Evolutionary conservation across 2,797 vertebrate genomes (phyloP).

Genomic region (Cyprinodon diabolis): DNA sequence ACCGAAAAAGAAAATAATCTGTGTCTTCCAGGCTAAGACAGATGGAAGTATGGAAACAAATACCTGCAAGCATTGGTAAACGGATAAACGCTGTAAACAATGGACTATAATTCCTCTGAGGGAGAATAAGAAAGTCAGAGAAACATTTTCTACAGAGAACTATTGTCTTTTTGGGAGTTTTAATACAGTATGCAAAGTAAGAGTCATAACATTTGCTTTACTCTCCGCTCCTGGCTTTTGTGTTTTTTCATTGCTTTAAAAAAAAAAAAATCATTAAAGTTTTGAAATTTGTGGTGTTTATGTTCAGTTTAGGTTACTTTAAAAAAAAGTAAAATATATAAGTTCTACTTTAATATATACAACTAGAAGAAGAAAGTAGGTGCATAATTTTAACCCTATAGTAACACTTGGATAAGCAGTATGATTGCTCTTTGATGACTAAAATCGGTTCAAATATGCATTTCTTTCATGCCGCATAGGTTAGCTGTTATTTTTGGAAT

Average conservation of each 20-base stretch:
- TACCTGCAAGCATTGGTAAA: too few species aligned
- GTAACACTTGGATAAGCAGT: not conserved
- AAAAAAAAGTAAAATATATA: not conserved
- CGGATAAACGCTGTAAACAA: too few species aligned
- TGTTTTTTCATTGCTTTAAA: not conserved
- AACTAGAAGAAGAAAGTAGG: too few species aligned
- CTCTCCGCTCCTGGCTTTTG: not conserved
- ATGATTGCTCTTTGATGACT: not conserved
- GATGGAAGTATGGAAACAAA: too few species aligned
- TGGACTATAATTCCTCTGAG: too few species aligned
- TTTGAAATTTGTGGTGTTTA: not conserved
- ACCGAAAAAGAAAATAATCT: not conserved
- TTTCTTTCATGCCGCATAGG: not conserved
- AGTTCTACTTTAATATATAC: not conserved
- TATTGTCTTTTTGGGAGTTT: too few species aligned
- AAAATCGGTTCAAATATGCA: not conserved
- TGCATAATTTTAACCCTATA: too few species aligned
- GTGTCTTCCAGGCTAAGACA: not conserved
- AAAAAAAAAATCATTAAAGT: not conserved
- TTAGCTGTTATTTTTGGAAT: slow-evolving; percentile 4
- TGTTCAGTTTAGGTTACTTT: not conserved
- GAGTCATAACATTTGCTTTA: too few species aligned
- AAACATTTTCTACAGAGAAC: too few species aligned
- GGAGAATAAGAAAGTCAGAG: too few species aligned
- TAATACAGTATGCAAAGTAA: too few species aligned